Evolutionary conservation across 2,888 invertebrate genomes (phyloP).

Genomic region (Lydus trimaculatus): DNA sequence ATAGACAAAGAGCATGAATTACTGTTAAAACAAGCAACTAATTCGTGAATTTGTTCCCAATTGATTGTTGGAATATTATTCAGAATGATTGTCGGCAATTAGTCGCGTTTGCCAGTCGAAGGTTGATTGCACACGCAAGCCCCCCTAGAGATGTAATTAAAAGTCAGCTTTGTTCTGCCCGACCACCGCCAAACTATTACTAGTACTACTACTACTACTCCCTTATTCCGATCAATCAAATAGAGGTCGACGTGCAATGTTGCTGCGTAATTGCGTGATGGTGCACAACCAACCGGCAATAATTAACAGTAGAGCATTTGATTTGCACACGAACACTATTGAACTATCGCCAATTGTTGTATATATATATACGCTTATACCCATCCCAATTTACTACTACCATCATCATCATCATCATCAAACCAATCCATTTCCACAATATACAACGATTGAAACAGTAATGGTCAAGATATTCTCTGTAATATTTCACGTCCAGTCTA

Average conservation of each 20-base stretch:
- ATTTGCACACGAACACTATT: constrained; percentile 7
- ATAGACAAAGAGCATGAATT: not conserved
- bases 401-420: not conserved
- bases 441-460: not conserved
- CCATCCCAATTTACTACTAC: not conserved
- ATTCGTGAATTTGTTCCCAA: not conserved
- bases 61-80: constrained; percentile 1
- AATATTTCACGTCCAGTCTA: constrained; percentile 11
- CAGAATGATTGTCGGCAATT: constrained; percentile 1
- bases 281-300: constrained; percentile 28
- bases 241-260: constrained; percentile 17
- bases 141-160: constrained; percentile 43
- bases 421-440: not conserved
- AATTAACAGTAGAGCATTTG: constrained; percentile 24
- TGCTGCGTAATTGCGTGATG: constrained; percentile 32
- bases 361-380: not conserved
- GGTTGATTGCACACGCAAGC: constrained; percentile 35
- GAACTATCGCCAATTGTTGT: not conserved
- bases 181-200: constrained; percentile 23
- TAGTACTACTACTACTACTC: not conserved
- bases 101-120: constrained; percentile 16
- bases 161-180: constrained; percentile 36
- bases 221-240: constrained; percentile 34
- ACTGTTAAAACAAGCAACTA: not conserved
- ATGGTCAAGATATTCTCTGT: constrained; percentile 2